These are phyloP conservation scores for Campoletis raptor DNA, from an alignment of 2,888 invertebrate genomes.

Conservation along the genomic window DNA sequence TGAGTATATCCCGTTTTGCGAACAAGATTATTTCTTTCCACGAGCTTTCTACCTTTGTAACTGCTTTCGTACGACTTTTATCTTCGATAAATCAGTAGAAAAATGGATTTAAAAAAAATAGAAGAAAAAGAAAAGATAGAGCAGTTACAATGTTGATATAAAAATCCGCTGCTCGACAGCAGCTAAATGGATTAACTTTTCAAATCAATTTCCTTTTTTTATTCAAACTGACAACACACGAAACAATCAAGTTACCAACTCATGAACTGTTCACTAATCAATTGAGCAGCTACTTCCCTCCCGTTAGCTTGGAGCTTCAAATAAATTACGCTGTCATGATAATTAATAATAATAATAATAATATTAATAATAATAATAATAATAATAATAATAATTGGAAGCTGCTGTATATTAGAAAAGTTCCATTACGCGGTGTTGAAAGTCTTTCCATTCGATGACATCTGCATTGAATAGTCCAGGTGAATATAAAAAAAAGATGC, in stretches of 20 bases:
- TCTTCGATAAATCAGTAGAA: not conserved
- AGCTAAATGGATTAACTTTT: not conserved
- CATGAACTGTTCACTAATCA: not conserved
- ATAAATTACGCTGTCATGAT: not conserved
- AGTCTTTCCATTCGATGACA: not conserved
- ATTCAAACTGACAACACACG: not conserved
- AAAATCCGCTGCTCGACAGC: not conserved
- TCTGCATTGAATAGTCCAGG: not conserved
- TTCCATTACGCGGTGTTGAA: not conserved
- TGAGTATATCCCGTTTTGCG: slow-evolving; percentile 13
- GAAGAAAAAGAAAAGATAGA: not conserved
- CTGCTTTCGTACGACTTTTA: not conserved
- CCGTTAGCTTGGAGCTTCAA: not conserved
- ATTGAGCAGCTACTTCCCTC: not conserved
- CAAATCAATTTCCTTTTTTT: not conserved
- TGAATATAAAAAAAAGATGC: not conserved
- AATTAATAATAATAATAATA: not conserved
- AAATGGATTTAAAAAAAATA: not conserved
- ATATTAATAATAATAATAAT: not conserved
- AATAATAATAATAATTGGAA: not conserved
- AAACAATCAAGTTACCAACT: not conserved
- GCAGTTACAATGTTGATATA: not conserved
- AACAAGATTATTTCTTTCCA: slow-evolving; percentile 37
- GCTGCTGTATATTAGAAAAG: not conserved
- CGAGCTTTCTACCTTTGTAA: not conserved